Percentiles rank a stretch among this genome's conserved stretches.
These are phyloP conservation scores for Microplitis deprimator DNA, from an alignment of 2,888 invertebrate species.

Conservation along the genomic window DNA sequence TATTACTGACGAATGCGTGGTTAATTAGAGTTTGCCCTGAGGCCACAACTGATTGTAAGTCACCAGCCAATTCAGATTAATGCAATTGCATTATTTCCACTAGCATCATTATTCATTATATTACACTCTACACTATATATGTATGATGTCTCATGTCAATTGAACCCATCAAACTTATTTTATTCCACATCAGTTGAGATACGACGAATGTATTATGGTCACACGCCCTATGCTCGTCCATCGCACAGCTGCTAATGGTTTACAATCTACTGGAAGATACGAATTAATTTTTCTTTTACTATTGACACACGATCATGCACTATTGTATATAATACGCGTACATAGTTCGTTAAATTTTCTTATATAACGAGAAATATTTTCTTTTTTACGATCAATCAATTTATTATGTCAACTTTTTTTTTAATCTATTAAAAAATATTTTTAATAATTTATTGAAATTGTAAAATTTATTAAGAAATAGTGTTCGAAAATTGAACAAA, in stretches of 20 bases:
- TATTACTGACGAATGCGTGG: background rate
- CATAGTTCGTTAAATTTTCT: too few species aligned
- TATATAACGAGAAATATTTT: too few species aligned
- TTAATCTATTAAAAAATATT: too few species aligned
- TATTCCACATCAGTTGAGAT: slow-evolving; percentile 17
- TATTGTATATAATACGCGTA: too few species aligned
- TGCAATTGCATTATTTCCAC: slow-evolving; percentile 60
- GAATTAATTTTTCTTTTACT: slow-evolving; percentile 31
- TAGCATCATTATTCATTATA: slow-evolving; percentile 37
- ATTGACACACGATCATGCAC: too few species aligned
- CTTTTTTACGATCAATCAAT: too few species aligned
- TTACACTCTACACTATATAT: background rate
- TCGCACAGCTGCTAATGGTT: slow-evolving; percentile 43
- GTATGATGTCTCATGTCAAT: background rate
- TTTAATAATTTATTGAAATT: too few species aligned
- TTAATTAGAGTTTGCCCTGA: slow-evolving; percentile 45
- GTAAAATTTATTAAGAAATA: too few species aligned
- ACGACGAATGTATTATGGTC: slow-evolving; percentile 36
- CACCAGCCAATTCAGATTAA: slow-evolving; percentile 34
- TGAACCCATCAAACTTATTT: slow-evolving; percentile 29
- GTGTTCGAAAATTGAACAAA: too few species aligned
- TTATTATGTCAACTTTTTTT: too few species aligned
- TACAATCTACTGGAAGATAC: slow-evolving; percentile 11
- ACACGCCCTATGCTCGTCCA: slow-evolving; percentile 44
- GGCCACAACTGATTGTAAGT: slow-evolving; percentile 47